These are phyloP conservation scores for Vollenhovia emeryi DNA, from an alignment of 1,140 invertebrate species.

Conservation along the genomic window DNA sequence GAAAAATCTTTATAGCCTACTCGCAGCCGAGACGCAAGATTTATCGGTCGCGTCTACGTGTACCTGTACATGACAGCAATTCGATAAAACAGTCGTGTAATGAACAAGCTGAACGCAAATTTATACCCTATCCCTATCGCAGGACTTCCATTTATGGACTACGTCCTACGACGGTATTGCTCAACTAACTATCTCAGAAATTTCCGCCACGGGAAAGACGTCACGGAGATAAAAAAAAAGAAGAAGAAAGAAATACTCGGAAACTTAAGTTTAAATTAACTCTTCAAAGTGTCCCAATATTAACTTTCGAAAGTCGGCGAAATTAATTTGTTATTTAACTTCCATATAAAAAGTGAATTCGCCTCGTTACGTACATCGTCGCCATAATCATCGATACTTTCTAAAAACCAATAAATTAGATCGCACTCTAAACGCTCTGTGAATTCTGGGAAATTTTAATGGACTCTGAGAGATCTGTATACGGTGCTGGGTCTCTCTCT, in stretches of 20 bases:
- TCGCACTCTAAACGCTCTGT: background rate
- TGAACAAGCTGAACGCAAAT: conserved; percentile 80
- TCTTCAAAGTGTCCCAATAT: background rate
- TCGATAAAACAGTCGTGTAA: conserved; percentile 82
- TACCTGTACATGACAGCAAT: conserved; percentile 79
- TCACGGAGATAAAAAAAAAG: background rate
- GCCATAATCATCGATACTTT: background rate
- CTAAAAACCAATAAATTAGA: background rate
- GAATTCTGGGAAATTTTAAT: background rate
- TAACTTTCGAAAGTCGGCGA: background rate
- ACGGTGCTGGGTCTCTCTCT: too few species aligned
- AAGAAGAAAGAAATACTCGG: background rate
- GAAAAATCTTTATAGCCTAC: conserved; percentile 68
- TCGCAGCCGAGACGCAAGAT: conserved; percentile 68
- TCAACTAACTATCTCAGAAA: conserved; percentile 17
- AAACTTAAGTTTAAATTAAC: conserved; percentile 22
- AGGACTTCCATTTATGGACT: conserved; percentile 27
- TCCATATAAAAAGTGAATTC: background rate
- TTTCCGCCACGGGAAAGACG: background rate
- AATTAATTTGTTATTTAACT: conserved; percentile 11
- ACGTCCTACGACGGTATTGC: background rate
- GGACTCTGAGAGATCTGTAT: background rate
- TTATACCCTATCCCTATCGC: conserved; percentile 70
- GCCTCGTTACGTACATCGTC: background rate
- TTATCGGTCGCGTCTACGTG: conserved; percentile 74